Evolutionary conservation across 1,140 invertebrate genomes (phyloP).

Genomic region (Schlechtendalia chinensis): DNA sequence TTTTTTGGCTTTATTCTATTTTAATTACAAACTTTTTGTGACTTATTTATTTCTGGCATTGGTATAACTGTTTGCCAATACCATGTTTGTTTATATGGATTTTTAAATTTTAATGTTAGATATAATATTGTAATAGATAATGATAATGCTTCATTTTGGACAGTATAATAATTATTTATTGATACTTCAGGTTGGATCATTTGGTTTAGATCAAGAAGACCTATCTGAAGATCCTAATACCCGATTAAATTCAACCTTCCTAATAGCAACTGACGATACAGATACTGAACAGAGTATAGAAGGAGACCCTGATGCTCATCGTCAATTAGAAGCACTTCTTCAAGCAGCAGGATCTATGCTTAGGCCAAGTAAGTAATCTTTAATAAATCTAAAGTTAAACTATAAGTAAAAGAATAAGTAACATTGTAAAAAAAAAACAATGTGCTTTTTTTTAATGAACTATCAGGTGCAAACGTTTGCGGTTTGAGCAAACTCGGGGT

Average conservation of each 20-base stretch:
- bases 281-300: conserved; percentile 44
- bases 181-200: conserved; percentile 28
- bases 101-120: too few species aligned
- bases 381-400: not conserved
- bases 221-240: conserved; percentile 44
- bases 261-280: conserved; percentile 42
- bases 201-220: conserved; percentile 38
- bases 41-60: too few species aligned
- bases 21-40: too few species aligned
- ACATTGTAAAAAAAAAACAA: not conserved
- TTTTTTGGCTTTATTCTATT: too few species aligned
- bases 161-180: too few species aligned
- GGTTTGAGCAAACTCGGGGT: conserved; percentile 73
- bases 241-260: conserved; percentile 46
- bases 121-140: too few species aligned
- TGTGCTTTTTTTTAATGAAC: conserved; percentile 21
- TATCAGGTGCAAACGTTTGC: conserved; percentile 38
- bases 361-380: conserved; percentile 17
- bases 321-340: conserved; percentile 44
- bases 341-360: conserved; percentile 46
- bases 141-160: too few species aligned
- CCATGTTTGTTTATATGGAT: too few species aligned
- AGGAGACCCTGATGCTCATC: conserved; percentile 35
- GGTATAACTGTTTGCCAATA: too few species aligned
- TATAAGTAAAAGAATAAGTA: not conserved